A percentile compares a stretch with the other conserved stretches of the same genome.
phyloP scores from a whole-genome alignment of 2,797 vertebrate species.

The Acanthopagrus latus region DNA sequence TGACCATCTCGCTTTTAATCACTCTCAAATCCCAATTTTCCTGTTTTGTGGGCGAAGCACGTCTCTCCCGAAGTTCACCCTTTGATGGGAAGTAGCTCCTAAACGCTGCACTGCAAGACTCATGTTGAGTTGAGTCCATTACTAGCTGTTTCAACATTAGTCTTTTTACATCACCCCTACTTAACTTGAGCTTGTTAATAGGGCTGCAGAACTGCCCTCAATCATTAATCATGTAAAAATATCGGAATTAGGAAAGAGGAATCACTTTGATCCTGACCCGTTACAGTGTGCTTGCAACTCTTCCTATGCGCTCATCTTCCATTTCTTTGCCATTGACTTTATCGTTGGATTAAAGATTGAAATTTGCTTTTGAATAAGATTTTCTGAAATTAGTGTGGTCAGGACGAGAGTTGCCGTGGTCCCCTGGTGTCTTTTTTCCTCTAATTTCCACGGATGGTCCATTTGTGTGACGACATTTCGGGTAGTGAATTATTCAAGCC shows the following conservation, averaged over 20 bases:
- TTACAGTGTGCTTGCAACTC: constrained; percentile 60
- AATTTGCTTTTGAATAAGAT: constrained; percentile 70
- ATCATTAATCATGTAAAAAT: constrained; percentile 84
- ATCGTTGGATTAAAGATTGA: constrained; percentile 82
- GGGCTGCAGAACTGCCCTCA: constrained; percentile 65
- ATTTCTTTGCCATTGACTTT: constrained; percentile 59
- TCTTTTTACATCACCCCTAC: constrained; percentile 78
- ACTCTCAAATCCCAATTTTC: constrained; percentile 28
- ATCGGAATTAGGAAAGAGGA: constrained; percentile 64
- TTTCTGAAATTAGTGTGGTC: constrained; percentile 66
- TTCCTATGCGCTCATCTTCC: constrained; percentile 66
- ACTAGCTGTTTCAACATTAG: constrained; percentile 79
- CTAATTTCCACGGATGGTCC: constrained; percentile 64
- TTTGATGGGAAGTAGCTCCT: constrained; percentile 71
- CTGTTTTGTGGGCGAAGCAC: constrained; percentile 45
- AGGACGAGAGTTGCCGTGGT: constrained; percentile 44
- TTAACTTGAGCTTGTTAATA: constrained; percentile 78
- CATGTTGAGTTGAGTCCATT: constrained; percentile 70
- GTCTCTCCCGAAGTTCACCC: constrained; percentile 53
- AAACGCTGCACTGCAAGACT: constrained; percentile 70
- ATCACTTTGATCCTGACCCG: constrained; percentile 78
- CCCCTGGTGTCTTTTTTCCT: constrained; percentile 35
- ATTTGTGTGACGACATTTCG: constrained; percentile 75
- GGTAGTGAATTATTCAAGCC: constrained; percentile 87
- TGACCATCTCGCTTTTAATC: constrained; percentile 39